These are phyloP conservation scores for Erebia epiphron DNA, from an alignment of 2,888 invertebrate genomes.

Conservation along the genomic window DNA sequence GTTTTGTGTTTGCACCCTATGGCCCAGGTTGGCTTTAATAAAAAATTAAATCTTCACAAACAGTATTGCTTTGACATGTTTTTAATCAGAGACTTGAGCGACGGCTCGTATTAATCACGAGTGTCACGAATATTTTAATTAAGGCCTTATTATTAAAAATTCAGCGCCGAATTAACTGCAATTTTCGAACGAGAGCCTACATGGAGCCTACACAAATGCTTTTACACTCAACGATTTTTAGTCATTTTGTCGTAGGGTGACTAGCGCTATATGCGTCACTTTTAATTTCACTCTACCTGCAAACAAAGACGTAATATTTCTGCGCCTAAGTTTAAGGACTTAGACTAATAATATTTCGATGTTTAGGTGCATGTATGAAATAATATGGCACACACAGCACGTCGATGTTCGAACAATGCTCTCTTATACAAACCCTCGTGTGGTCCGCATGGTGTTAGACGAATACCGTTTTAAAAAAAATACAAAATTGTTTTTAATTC, in stretches of 20 bases:
- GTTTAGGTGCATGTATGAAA: no score
- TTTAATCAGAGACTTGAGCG: slow-evolving; percentile 69
- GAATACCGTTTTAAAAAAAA: no score
- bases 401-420: no score
- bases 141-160: slow-evolving; percentile 73
- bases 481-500: no score
- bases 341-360: no score
- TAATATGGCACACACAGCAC: no score
- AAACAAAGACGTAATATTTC: background rate
- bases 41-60: slow-evolving; percentile 32
- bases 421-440: no score
- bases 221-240: slow-evolving; percentile 45
- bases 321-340: no score
- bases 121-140: slow-evolving; percentile 74
- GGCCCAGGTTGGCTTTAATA: slow-evolving; percentile 5
- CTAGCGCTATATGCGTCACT: background rate
- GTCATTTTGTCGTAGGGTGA: background rate
- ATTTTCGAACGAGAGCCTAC: slow-evolving; percentile 64
- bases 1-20: no score
- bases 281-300: background rate
- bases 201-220: slow-evolving; percentile 47
- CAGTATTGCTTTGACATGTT: slow-evolving; percentile 58
- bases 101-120: slow-evolving; percentile 68
- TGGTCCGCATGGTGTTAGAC: no score
- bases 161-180: slow-evolving; percentile 68